A percentile compares a stretch with the other conserved stretches of the same genome.
phyloP scores from a whole-genome alignment of 2,113 vertebrate genomes.

The Aviceda subcristata region DNA sequence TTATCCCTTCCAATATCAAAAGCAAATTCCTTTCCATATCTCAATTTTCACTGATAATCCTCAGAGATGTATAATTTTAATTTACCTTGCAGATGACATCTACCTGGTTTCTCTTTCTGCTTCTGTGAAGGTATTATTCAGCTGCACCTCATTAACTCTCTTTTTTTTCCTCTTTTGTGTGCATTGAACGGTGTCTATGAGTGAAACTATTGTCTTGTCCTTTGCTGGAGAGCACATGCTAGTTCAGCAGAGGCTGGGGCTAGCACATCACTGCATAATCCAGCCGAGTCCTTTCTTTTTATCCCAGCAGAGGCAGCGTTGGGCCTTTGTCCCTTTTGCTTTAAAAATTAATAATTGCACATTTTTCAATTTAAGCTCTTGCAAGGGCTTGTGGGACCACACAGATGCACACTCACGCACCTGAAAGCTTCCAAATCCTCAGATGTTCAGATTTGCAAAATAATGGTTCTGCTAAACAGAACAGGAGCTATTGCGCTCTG shows the following conservation, averaged over 20 bases:
- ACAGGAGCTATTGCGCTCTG: background rate
- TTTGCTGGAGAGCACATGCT: background rate
- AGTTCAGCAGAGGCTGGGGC: background rate
- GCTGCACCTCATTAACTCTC: background rate
- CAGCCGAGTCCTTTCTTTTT: background rate
- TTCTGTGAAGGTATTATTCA: conserved; percentile 3
- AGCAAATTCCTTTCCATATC: conserved; percentile 57
- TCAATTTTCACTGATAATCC: conserved; percentile 50
- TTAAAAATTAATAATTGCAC: conserved; percentile 10
- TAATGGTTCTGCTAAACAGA: background rate
- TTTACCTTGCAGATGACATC: conserved; percentile 58
- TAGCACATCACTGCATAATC: background rate
- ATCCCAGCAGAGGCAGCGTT: background rate
- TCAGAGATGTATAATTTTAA: conserved; percentile 40
- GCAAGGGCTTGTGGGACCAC: background rate
- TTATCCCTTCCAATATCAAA: conserved; percentile 43
- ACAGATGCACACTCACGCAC: background rate
- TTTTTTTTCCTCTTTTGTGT: background rate
- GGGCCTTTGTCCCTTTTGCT: background rate
- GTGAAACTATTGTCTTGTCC: background rate
- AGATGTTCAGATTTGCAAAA: background rate
- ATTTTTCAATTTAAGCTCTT: conserved; percentile 3
- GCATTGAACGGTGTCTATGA: background rate
- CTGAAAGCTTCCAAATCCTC: background rate
- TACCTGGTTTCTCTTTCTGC: conserved; percentile 33